Evolutionary conservation across 2,797 vertebrate genomes (phyloP).

Genomic region (Enteromius mattozi): DNA sequence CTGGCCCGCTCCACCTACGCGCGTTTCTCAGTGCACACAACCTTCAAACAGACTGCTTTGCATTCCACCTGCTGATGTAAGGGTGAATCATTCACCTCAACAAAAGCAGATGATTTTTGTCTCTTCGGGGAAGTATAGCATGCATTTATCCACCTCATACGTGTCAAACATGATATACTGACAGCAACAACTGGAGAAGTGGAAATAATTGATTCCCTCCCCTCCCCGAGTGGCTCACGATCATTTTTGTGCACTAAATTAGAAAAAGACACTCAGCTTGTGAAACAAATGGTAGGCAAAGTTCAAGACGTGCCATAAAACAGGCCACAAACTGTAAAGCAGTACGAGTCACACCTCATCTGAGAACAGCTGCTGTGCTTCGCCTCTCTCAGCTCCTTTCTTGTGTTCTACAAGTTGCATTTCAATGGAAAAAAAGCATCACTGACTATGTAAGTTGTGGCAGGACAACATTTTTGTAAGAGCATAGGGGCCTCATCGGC

Average conservation of each 20-base stretch:
- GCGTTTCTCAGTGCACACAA: conserved; percentile 54
- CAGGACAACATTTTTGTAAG: conserved; percentile 14
- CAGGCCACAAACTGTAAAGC: neutral
- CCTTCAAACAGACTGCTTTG: conserved; percentile 66
- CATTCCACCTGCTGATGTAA: conserved; percentile 71
- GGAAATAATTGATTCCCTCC: neutral
- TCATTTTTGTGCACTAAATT: neutral
- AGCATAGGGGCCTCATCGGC: conserved; percentile 42
- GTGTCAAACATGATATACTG: neutral
- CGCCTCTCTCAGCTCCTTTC: neutral
- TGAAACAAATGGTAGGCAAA: conserved; percentile 11
- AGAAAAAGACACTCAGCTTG: neutral
- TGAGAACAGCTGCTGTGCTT: neutral
- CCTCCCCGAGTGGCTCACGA: neutral
- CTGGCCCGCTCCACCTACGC: conserved; percentile 56
- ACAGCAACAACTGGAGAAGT: neutral
- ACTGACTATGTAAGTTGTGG: conserved; percentile 19
- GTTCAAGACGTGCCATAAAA: conserved; percentile 9
- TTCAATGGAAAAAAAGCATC: conserved; percentile 12
- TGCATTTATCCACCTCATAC: neutral
- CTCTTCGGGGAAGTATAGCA: conserved; percentile 10
- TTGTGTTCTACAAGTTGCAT: neutral
- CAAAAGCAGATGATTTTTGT: conserved; percentile 64
- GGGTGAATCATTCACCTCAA: conserved; percentile 66
- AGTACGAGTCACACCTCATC: conserved; percentile 6